Base-by-base conservation (phyloP, 2,797 vertebrate species). In the Vireo griseus region DNA sequence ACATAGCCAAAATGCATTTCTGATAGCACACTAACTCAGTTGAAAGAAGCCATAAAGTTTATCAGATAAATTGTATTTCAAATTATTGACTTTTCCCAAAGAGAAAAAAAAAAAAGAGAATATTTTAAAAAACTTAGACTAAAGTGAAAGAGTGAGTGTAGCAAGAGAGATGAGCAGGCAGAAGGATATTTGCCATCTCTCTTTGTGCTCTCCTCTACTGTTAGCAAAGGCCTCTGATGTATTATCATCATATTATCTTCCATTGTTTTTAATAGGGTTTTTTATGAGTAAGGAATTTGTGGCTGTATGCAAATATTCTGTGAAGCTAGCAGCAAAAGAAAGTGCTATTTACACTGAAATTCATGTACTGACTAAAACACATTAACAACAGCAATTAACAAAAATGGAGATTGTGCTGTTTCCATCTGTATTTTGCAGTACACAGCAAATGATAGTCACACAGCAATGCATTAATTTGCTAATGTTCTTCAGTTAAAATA, bases 331-430 rank as follows among this genome's bases (percentile, higher is more conserved):
- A 94, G 63, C 72, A 82, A 88, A 92, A 90, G 71, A 42, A 87
- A 84, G 74, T 89, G 85, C 84, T 94, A 71, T 92, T 90, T 96
- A 94, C 83, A 88, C 78, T 61, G 88, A 71, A 94, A 92, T 93
- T 90, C 90, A 89, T 93, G 84, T 79, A 93, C 59, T 89, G 80
- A 89, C 78, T 92, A 90, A 87, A 95, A 94, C 87, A 21, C 81
- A 93, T 93, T 94, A 95, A 93, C 90, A 93, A 58, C 19, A 90
- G 62, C 90, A 95, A 90, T 95, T 95, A 95, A 91, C 66, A 84
- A 69, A 78, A 90, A 33, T 68, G 51, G 31, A 82, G 85, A 85
- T 40, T 92, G 52, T 76, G 61, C 54, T 57, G 57, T 67, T 95
- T 95, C 88, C 75, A 82, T 88, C 80, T 73, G 63, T 77, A 94